phyloP scores from a whole-genome alignment of 2,888 invertebrate species.

The Chironomus riparius region DNA sequence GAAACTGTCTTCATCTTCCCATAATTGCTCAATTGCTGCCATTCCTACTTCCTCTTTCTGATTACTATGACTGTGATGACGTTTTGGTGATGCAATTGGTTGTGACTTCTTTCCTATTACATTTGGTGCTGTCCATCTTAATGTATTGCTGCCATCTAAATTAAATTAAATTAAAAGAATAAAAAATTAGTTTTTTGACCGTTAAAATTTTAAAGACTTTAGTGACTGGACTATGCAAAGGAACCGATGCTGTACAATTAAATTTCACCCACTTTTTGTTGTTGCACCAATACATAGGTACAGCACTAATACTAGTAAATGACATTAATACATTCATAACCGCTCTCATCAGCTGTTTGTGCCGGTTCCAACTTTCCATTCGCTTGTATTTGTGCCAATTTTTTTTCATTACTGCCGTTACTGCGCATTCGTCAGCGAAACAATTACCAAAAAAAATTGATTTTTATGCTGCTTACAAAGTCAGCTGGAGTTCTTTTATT shows the following conservation, averaged over 20 bases:
- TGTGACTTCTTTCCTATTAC: not conserved
- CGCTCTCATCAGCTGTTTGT: conserved; percentile 17
- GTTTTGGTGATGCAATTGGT: not conserved
- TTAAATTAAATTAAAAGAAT: too few relatives aligned
- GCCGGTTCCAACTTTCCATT: not conserved
- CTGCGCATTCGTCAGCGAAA: not conserved
- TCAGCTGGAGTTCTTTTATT: not conserved
- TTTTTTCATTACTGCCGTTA: not conserved
- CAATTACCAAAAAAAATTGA: not conserved
- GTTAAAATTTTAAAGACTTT: not conserved
- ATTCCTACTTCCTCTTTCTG: not conserved
- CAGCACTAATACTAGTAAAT: not conserved
- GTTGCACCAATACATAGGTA: not conserved
- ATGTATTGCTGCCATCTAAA: not conserved
- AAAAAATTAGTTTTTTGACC: not conserved
- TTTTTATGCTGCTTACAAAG: not conserved
- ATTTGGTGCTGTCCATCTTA: not conserved
- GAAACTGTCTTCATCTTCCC: conserved; percentile 9
- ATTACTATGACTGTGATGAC: not conserved
- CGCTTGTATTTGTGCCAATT: not conserved
- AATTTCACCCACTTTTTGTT: conserved; percentile 1
- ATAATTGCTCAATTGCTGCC: not conserved
- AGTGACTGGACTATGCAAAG: not conserved
- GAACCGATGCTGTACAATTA: not conserved
- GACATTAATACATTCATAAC: not conserved